phyloP scores from a whole-genome alignment of 1,140 invertebrate species.

The Drusus annulatus region DNA sequence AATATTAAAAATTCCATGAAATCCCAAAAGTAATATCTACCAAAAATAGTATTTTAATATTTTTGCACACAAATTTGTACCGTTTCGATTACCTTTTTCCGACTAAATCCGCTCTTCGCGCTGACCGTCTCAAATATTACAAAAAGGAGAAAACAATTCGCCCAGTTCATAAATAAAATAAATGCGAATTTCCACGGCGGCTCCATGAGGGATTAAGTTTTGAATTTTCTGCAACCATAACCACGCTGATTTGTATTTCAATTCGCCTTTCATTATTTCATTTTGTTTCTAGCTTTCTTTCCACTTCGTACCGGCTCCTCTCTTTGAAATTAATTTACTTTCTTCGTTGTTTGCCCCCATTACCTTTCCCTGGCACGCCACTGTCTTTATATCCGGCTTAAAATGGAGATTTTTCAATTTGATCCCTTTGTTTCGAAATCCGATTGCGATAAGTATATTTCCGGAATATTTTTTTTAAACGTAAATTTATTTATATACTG shows the following conservation, averaged over 20 bases:
- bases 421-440: too few species aligned
- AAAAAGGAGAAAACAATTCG: slow-evolving; percentile 32
- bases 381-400: too few species aligned
- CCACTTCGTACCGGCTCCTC: slow-evolving; percentile 3
- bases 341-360: background rate
- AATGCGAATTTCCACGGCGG: slow-evolving; percentile 32
- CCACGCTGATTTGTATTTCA: slow-evolving; percentile 46
- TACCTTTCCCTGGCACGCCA: background rate
- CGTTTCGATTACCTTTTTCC: background rate
- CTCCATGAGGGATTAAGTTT: slow-evolving; percentile 38
- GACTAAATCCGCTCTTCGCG: background rate
- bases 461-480: too few species aligned
- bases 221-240: slow-evolving; percentile 49
- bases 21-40: background rate
- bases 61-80: background rate
- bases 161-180: slow-evolving; percentile 42
- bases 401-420: too few species aligned
- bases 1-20: background rate
- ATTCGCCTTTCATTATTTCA: slow-evolving; percentile 40
- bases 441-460: too few species aligned
- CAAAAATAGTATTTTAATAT: background rate
- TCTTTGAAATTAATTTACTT: slow-evolving; percentile 21
- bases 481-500: too few species aligned
- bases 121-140: slow-evolving; percentile 8
- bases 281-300: slow-evolving; percentile 42